Percentiles rank a stretch among this genome's conserved stretches.
These are phyloP conservation scores for Prionailurus viverrinus DNA, from an alignment of 2,113 vertebrate species.

Conservation along the genomic window DNA sequence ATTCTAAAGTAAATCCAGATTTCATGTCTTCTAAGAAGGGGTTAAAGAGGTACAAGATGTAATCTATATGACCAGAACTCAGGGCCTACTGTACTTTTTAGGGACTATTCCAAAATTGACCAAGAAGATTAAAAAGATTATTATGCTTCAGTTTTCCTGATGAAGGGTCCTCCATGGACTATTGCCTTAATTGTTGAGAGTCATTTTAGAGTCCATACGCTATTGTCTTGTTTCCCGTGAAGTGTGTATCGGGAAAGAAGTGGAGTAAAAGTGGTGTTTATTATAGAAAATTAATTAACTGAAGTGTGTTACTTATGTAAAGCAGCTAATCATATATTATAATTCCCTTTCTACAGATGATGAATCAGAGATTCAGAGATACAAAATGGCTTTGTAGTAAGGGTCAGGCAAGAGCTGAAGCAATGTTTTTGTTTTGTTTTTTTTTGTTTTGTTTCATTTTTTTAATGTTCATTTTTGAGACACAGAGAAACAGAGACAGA, in stretches of 20 bases:
- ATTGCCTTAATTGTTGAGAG: not conserved
- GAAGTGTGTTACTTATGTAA: not conserved
- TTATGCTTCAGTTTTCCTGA: not conserved
- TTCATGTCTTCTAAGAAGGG: not conserved
- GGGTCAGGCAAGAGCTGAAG: no score
- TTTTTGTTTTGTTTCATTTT: no score
- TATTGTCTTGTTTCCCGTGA: not conserved
- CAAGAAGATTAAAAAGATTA: not conserved
- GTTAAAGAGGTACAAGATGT: not conserved
- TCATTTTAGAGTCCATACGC: not conserved
- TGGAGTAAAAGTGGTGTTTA: not conserved
- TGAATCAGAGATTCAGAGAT: no score
- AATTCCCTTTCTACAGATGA: no score
- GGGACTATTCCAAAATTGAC: not conserved
- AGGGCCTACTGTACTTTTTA: not conserved
- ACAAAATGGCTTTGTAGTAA: no score
- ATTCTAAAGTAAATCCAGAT: constrained; percentile 52
- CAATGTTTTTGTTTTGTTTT: no score
- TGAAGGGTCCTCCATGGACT: not conserved
- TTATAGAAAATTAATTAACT: not conserved
- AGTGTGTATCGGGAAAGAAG: not conserved
- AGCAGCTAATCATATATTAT: not conserved
- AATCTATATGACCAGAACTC: not conserved
- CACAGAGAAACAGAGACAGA: no score
- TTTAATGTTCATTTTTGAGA: no score